A percentile compares a stretch with the other conserved stretches of the same genome.
Conservation (phyloP, 1,140 invertebrate species). For the Rhynchophorus ferrugineus region DNA sequence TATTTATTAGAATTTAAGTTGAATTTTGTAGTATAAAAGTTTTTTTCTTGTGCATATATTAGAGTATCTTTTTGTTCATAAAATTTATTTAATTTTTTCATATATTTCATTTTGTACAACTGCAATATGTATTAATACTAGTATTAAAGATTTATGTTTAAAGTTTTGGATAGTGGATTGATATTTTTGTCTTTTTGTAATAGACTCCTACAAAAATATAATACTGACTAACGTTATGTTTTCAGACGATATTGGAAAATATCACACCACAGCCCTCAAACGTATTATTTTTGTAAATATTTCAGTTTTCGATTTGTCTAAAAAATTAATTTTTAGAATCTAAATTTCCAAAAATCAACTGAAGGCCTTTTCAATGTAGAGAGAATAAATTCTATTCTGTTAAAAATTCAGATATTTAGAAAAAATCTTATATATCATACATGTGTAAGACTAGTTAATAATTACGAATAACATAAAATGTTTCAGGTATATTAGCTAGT, state of each 20-base stretch:
- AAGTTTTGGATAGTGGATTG: background rate
- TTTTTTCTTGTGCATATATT: slow-evolving; percentile 8
- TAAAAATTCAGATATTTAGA: slow-evolving; percentile 20
- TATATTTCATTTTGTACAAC: slow-evolving; percentile 27
- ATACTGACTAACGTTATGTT: too few relatives aligned
- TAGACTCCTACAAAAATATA: too few relatives aligned
- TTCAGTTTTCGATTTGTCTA: slow-evolving; percentile 3
- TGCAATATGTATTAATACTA: slow-evolving; percentile 31
- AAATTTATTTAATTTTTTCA: slow-evolving; percentile 13
- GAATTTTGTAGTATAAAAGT: slow-evolving; percentile 6
- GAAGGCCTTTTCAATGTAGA: slow-evolving; percentile 15
- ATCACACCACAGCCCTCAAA: too few relatives aligned
- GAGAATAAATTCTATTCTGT: slow-evolving; percentile 17
- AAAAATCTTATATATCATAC: slow-evolving; percentile 9
- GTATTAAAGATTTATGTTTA: slow-evolving; percentile 11
- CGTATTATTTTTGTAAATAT: background rate
- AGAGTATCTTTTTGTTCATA: slow-evolving; percentile 22
- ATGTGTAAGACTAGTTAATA: slow-evolving; percentile 12
- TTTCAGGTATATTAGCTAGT: too few relatives aligned
- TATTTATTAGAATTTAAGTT: slow-evolving; percentile 35
- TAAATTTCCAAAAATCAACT: slow-evolving; percentile 15
- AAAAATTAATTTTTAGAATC: slow-evolving; percentile 5
- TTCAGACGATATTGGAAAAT: too few relatives aligned
- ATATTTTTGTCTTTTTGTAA: background rate
- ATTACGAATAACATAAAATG: too few relatives aligned